Percentiles rank a stretch among this genome's conserved stretches.
phyloP scores from a whole-genome alignment of 2,797 vertebrate species.

The Morelia viridis region DNA sequence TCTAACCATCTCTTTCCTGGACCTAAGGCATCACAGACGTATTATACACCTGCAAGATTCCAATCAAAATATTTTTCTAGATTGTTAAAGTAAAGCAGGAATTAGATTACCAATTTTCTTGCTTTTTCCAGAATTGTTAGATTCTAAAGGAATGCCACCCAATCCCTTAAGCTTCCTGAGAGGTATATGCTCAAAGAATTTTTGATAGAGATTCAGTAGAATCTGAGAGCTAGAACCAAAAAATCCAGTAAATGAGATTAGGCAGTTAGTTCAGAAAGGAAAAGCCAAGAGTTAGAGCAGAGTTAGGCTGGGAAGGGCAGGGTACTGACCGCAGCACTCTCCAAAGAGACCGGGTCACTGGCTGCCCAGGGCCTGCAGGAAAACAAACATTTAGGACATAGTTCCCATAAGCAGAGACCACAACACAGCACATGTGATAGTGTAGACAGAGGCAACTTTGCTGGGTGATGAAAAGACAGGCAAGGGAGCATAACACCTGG shows the following conservation, averaged over 20 bases:
- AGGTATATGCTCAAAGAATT: not conserved
- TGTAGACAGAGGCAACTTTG: not conserved
- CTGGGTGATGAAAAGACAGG: not conserved
- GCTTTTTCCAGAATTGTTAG: not conserved
- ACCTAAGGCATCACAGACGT: not conserved
- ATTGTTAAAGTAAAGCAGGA: not conserved
- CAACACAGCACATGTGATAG: not conserved
- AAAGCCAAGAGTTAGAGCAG: slow-evolving; percentile 53
- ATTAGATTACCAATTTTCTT: not conserved
- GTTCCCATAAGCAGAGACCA: slow-evolving; percentile 41
- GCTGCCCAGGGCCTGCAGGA: slow-evolving; percentile 76
- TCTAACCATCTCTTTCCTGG: not conserved
- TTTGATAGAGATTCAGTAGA: not conserved
- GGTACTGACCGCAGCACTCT: slow-evolving; percentile 70
- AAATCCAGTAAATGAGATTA: slow-evolving; percentile 51
- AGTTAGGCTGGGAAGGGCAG: slow-evolving; percentile 64
- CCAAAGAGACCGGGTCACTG: slow-evolving; percentile 74
- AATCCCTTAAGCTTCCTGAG: not conserved
- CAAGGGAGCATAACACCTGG: not conserved
- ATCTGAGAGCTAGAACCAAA: not conserved
- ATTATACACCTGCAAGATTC: not conserved
- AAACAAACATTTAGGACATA: slow-evolving; percentile 74
- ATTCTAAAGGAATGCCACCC: not conserved
- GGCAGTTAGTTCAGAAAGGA: slow-evolving; percentile 58
- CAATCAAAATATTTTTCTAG: not conserved